These are phyloP conservation scores for Vesta saturnalis DNA, from an alignment of 2,888 invertebrate species.

Conservation along the genomic window DNA sequence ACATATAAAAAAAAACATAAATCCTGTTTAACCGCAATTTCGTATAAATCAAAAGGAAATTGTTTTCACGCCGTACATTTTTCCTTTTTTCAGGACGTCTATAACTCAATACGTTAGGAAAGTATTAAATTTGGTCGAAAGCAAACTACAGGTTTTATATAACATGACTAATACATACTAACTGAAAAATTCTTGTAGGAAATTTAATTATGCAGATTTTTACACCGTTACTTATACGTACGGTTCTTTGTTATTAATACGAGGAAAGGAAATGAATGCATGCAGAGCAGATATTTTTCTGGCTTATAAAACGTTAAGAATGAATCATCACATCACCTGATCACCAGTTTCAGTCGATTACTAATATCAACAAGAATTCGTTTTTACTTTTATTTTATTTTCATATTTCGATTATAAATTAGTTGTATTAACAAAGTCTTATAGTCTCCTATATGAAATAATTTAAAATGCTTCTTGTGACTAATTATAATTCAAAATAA, in stretches of 20 bases:
- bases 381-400: too few species aligned
- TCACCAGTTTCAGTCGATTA: too few species aligned
- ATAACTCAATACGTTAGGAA: constrained; percentile 7
- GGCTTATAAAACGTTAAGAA: background rate
- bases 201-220: background rate
- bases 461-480: too few species aligned
- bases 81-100: constrained; percentile 5
- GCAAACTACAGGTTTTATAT: constrained; percentile 5
- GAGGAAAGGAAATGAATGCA: background rate
- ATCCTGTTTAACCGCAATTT: constrained; percentile 20
- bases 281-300: too few species aligned
- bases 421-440: too few species aligned
- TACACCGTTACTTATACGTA: too few species aligned
- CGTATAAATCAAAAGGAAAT: constrained; percentile 19
- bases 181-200: background rate
- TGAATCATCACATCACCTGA: background rate
- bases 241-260: background rate
- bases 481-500: too few species aligned
- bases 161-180: background rate
- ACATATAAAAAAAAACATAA: constrained; percentile 16
- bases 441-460: too few species aligned
- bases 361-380: too few species aligned
- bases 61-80: constrained; percentile 15
- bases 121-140: background rate
- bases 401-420: too few species aligned